Base-by-base conservation (phyloP, 2,888 invertebrate genomes). In the Blastobasis lacticolella region DNA sequence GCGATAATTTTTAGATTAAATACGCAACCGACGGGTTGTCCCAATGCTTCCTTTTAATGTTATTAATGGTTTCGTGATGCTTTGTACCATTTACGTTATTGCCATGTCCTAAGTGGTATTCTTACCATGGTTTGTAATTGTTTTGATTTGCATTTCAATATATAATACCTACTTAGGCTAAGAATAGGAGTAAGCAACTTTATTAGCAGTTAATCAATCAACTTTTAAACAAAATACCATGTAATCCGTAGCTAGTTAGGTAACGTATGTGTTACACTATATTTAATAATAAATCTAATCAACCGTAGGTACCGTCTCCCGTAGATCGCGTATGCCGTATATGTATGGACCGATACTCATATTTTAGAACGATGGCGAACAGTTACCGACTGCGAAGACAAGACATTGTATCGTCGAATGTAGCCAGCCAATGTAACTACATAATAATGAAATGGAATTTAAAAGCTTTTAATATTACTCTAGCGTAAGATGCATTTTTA, bases 31-130 rank as follows among this genome's bases (percentile, higher is more conserved):
- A 47, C 52, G 55, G 67, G 79, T 73, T 70, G 76, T 60, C 62
- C 66, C 64, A 57, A 86, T 85, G 88, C 88, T 87, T 88, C 87
- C 86, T 83, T 78, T 71, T 76, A 75, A 82, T 78, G 73, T 77
- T 76, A 73, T 74, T 23, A 23, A 23, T 67, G 62, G 75, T 78
- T 79, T 76, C 62, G 72, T 74, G 71, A 76, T 74, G 79, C 77
- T 79, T 81, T 78, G 80, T 72, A 77, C 71, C 73, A 70, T 75
- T 78, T 80, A 73, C 71, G 76, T 85, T 83, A 77, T 77, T 73
- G 73, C 68, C 74, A 73, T 69, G 67, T 73, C 69, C 61, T 72
- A 55, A 67, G 72, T 74, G 71, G 68, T 72, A 70, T 67, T 62
- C 65, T 59, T 64, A 57, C 64, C 65, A 68, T 66, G 66, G 72